Conservation (phyloP, 2,113 vertebrate species). For the Bubo blakistoni region DNA sequence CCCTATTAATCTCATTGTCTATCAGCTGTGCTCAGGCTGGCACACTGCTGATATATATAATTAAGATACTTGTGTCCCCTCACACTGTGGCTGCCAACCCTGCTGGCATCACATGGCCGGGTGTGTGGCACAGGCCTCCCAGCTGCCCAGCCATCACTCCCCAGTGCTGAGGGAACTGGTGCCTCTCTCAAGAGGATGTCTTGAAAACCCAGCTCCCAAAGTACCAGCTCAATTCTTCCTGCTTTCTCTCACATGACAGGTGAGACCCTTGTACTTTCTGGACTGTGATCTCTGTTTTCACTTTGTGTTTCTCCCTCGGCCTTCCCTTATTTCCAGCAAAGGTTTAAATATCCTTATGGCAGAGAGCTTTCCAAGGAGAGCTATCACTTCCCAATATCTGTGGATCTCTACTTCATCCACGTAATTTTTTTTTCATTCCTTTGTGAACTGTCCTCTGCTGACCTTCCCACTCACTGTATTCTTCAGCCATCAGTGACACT, state of each 20-base stretch:
- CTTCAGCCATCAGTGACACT: background rate
- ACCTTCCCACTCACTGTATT: background rate
- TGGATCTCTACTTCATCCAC: background rate
- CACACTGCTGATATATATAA: background rate
- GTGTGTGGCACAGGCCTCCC: background rate
- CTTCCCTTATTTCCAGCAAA: background rate
- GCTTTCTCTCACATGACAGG: background rate
- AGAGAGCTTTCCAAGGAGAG: background rate
- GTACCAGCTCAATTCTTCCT: background rate
- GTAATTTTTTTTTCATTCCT: background rate
- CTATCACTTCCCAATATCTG: background rate
- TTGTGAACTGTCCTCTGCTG: background rate
- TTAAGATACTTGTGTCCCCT: background rate
- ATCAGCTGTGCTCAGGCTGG: background rate
- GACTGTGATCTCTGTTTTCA: background rate
- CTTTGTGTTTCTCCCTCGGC: background rate
- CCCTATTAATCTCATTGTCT: too few relatives aligned
- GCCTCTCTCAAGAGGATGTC: background rate
- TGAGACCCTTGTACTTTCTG: background rate
- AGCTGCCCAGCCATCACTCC: background rate
- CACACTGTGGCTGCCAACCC: background rate
- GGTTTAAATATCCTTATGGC: background rate
- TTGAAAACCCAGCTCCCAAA: background rate
- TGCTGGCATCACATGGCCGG: rapidly evolving
- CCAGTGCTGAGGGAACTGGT: background rate